Evolutionary conservation across 2,797 vertebrate species (phyloP), one percentile per base, ranked within the genome.

Genomic region (Gymnopithys bicolor): DNA sequence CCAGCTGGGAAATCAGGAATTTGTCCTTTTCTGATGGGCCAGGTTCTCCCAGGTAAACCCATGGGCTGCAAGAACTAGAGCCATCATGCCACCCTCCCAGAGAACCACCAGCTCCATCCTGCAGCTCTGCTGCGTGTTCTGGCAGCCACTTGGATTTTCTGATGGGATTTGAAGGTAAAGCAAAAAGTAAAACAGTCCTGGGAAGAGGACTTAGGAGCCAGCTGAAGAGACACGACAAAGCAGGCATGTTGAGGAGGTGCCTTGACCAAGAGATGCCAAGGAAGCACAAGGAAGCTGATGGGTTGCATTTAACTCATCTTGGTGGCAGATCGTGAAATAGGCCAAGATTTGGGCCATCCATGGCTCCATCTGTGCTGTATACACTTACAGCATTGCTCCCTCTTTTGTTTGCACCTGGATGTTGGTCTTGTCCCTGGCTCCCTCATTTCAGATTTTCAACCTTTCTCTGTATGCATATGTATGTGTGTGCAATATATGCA

Each of bases 291-390:
- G 77, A 80, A 48, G 19, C 53, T 66, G 14, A 46, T 75, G 62
- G 28, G 53, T 82, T 18, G 16, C 1, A 3, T 81, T 84, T 53
- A 62, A 62, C 46, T 82, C 4, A 5, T 21, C 17, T 33, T 37
- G 48, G 35, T 73, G 63, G 35, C 24, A 67, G 24, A 8, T 25
- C 0, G 0, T 13, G 39, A 43, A 52, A 27, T 7, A 37, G 32
- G 19, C 30, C 55, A 45, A 45, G 69, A 30, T 24, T 5, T 32
- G 49, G 70, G 32, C 39, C 56, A 15, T 45, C 69, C 69, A 59
- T 64, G 48, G 28, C 68, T 76, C 22, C 22, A 2, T 39, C 62
- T 52, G 18, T 39, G 30, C 59, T 64, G 15, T 49, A 60, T n/a
- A 24, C 5, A 1, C 13, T 32, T 66, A 17, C 70, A 87, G 78